These are phyloP conservation scores for Gastrophysa polygoni DNA, from an alignment of 2,888 invertebrate species.

Conservation along the genomic window DNA sequence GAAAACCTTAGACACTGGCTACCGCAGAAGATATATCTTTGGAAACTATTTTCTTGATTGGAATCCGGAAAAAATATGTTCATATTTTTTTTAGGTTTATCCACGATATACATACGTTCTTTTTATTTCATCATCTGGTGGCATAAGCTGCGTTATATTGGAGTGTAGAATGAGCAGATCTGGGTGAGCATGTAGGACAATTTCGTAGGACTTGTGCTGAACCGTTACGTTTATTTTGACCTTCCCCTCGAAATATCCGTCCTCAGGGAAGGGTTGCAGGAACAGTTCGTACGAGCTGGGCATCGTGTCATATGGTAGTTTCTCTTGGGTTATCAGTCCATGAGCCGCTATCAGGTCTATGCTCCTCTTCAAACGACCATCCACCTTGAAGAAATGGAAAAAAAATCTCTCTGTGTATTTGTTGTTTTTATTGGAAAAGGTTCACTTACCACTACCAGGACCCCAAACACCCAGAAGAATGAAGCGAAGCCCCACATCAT, in stretches of 20 bases:
- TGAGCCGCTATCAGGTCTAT: slow-evolving; percentile 76
- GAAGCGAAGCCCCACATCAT: slow-evolving; percentile 25
- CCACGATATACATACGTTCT: slow-evolving; percentile 23
- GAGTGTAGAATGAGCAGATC: slow-evolving; percentile 65
- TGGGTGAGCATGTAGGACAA: slow-evolving; percentile 70
- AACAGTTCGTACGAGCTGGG: slow-evolving; percentile 72
- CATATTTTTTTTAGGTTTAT: no score
- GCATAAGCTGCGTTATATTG: slow-evolving; percentile 42
- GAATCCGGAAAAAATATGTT: no score
- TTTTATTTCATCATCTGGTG: slow-evolving; percentile 42
- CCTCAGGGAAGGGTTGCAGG: slow-evolving; percentile 69
- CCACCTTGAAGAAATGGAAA: slow-evolving; percentile 26
- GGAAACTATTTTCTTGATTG: no score
- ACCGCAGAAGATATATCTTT: no score
- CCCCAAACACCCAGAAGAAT: slow-evolving; percentile 20
- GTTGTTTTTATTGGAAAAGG: neutral
- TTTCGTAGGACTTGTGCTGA: slow-evolving; percentile 65
- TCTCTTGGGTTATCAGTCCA: slow-evolving; percentile 66
- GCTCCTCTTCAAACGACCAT: slow-evolving; percentile 58
- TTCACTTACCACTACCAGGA: slow-evolving; percentile 28
- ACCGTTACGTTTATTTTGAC: slow-evolving; percentile 74
- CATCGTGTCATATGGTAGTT: slow-evolving; percentile 67
- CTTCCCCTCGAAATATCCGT: slow-evolving; percentile 70
- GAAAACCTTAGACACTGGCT: no score
- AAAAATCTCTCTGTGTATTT: neutral